Evolutionary conservation across 2,797 vertebrate species (phyloP), one percentile per base, ranked within the genome.

Genomic region (Antrozous pallidus): DNA sequence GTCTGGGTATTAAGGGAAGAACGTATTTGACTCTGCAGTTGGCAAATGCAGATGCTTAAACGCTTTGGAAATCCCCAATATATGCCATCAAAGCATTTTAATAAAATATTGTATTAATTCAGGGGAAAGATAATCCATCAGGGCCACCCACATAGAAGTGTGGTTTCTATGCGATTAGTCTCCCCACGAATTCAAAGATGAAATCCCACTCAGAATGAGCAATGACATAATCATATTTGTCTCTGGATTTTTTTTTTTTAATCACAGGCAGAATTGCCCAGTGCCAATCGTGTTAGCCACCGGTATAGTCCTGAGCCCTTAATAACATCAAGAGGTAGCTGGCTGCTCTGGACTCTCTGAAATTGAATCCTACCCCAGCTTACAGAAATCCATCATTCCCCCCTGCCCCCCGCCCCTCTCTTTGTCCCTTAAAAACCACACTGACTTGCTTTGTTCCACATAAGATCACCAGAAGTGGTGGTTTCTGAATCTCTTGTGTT

Each of bases 61-160:
- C 91, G 67, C 86, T 95, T 87, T 92, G 38, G 65, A 88, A 87
- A 86, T 82, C 63, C 56, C 74, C 49, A 58, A 5, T 91, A 65
- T 69, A 45, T 73, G 54, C 56, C 67, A 81, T 87, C 75, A 84
- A 77, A 70, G 56, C 65, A n/a, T 77, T 94, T 3, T 86, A 77
- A 89, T 95, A 87, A 96, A 93, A 94, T 88, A 88, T 74, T 86
- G 79, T 92, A 84, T 94, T 95, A 96, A 97, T 91, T 83, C 20
- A 22, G 17, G 77, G 17, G 80, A 95, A 84, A 73, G 81, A 78
- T 77, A 67, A 90, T 89, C 67, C 26, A 26, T 93, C 67, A 58
- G 70, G 42, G 51, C 85, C 85, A 82, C 65, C 26, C 67, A 0
- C 33, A 4, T 33, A 69, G 45, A 95, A 65, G 31, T 78, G 63